Evolutionary conservation across 2,888 invertebrate genomes (phyloP), one percentile per base, ranked within the genome.

Genomic region (Piscicola geometra): DNA sequence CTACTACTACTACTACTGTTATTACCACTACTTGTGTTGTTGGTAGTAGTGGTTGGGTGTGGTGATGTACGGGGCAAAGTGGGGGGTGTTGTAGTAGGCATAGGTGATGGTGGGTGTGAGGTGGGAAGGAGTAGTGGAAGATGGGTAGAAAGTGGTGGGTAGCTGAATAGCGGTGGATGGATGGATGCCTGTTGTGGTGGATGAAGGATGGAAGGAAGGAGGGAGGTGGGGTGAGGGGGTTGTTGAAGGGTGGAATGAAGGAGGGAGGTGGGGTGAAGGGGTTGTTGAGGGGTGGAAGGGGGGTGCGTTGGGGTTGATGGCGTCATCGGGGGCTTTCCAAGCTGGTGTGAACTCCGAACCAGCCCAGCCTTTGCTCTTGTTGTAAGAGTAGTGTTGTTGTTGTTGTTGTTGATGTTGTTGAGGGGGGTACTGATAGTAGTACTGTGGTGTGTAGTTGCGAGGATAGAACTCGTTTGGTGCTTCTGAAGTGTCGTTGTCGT

Each of bases 311-410:
- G 60, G 60, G n/a, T 56, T 56, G 60, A 56, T 56, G 21, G 60
- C 3, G 5, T 25, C 60, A 15, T 56, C 60, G 5, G 60, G n/a
- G 41, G 9, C 21, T 25, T 60, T 73, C 73, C 73, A 73, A 64
- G 60, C 56, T 28, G 73, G 73, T 12, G 73, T 73, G 60, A 73
- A 73, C 73, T 73, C 73, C 18, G 56, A 33, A 21, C 73, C 73
- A 25, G 73, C 73, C 73, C 73, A 73, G 25, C 73, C 73, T 64
- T 73, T 73, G 33, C 25, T 12, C 15, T 21, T 25, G n/a, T 64
- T n/a, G 9, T n/a, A 12, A 3, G 15, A n/a, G 67, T 67, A 67
- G 9, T 9, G 64, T 15, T 64, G 25, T 9, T 15, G 64, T 64
- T 64, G 12, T 64, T 50, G 52, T 50, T 9, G 64, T 9, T 9